Conservation (phyloP, 2,888 invertebrate species). For the Euphydryas editha region DNA sequence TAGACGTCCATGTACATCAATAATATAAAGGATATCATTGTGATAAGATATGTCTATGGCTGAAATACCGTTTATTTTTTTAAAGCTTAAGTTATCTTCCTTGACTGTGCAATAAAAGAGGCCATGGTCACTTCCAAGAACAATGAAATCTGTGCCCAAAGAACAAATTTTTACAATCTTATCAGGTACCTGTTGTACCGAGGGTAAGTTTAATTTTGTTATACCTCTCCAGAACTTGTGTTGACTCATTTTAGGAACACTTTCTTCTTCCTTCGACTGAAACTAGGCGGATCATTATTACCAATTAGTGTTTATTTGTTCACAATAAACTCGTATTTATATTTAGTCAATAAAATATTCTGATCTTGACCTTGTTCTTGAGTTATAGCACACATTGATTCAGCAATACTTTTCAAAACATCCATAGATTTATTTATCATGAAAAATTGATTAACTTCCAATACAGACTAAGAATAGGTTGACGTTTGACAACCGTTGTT, state of each 20-base stretch:
- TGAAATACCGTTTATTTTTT: constrained; percentile 77
- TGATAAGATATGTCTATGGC: constrained; percentile 86
- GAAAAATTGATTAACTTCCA: constrained; percentile 10
- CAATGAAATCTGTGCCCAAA: constrained; percentile 67
- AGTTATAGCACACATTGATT: constrained; percentile 4
- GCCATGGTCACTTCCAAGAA: constrained; percentile 75
- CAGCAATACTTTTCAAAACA: not conserved
- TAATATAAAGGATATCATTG: constrained; percentile 83
- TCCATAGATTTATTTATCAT: constrained; percentile 7
- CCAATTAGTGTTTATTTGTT: constrained; percentile 22
- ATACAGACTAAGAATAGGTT: constrained; percentile 14
- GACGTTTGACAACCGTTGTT: constrained; percentile 33
- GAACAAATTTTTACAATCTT: constrained; percentile 77
- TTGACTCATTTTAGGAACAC: constrained; percentile 71
- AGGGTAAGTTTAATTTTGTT: constrained; percentile 61
- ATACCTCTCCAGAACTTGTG: constrained; percentile 79
- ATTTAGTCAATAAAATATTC: not conserved
- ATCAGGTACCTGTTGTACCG: constrained; percentile 71
- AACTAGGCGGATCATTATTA: constrained; percentile 43
- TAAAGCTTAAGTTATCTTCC: constrained; percentile 69
- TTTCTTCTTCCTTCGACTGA: constrained; percentile 50
- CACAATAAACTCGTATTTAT: constrained; percentile 1
- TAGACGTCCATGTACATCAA: constrained; percentile 85
- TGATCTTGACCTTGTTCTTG: not conserved
- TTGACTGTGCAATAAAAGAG: constrained; percentile 71